Base-by-base conservation (phyloP, 2,888 invertebrate species). In the Fissipunctia ypsillon region DNA sequence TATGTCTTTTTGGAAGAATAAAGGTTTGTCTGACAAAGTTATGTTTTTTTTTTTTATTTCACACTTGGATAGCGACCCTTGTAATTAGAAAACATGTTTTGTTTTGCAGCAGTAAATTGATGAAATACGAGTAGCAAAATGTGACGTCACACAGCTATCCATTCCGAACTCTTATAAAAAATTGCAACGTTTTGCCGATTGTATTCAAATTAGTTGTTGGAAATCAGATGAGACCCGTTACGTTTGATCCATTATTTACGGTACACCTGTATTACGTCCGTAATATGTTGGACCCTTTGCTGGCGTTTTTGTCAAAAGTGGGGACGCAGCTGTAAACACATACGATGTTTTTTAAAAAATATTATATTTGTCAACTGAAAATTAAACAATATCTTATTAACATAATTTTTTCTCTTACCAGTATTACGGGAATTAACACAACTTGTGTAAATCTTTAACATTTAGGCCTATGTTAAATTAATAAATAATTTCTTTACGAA, bases 341-440 rank as follows among this genome's bases (percentile, higher is more conserved):
- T 35, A 71, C 78, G 77, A 48, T 67, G 72, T 57, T 80, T 64
- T 88, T 84, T 91, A 91, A 93, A 94, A 95, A 95, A 95, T 95
- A 95, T 93, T 93, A 93, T 95, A 96, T 96, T 95, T 96, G 95
- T 96, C 96, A 96, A 96, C 95, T 94, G 94, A 94, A 94, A 93
- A 94, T 94, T 94, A 95, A 96, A 95, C 94, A 95, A 95, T 94
- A 93, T 93, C 93, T 93, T 94, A 86, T 74, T 66, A 94, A 94
- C 89, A 91, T 93, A 93, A 50, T 85, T 92, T 84, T 69, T 93
- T 93, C 88, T 90, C 94, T 94, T 95, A 95, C 90, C 91, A 90
- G 90, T 93, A 93, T 89, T 93, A 93, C 90, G 90, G 91, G 89
- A 93, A 94, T 93, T 93, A 95, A 95, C 94, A 93, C 92, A 93